Base-by-base conservation (phyloP, 2,797 vertebrate genomes). In the Galaxias olidus region DNA sequence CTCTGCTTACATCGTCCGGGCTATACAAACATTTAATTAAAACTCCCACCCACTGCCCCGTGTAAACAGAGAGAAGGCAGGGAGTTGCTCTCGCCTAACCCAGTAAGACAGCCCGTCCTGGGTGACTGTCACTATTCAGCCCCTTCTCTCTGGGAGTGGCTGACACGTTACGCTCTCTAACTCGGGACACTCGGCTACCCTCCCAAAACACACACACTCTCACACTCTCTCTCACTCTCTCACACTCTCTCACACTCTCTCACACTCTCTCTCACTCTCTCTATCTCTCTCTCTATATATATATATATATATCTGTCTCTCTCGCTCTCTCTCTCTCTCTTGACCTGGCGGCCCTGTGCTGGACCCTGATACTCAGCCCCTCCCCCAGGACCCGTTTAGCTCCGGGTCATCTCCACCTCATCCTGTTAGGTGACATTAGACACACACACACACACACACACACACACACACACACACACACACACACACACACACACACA, bases 121-220 rank as follows among this genome's bases (percentile, higher is more conserved):
- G 15, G 65, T 56, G 71, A 71, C 66, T 75, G 76, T 72, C 66
- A 69, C 81, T 56, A 79, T 86, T 84, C 74, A 79, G 49, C n/a
- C 61, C 42, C 17, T 63, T 19, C 67, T 79, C 75, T 58, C 52
- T 84, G 82, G 87, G 86, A 83, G 82, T 83, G 82, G 78, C 80
- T 80, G 79, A 85, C 86, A 86, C 54, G 87, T 78, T 78, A 83
- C 72, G 75, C 82, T 82, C 48, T 42, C 68, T 78, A 72, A 84
- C 76, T 80, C 73, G 20, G 58, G 81, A 83, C 80, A 82, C 73
- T 65, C 42, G 3, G 53, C 74, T 63, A 69, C 75, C 60, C 30
- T 30, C 30, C 30, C 30, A 30, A 30, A 30, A 10, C 50, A 8
- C 15, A 9, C 15, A 52, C 15, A 15, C 18, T 61, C 30, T 58